Percentiles rank a stretch among this genome's conserved stretches.
phyloP scores from a whole-genome alignment of 1,140 invertebrate genomes.

The Drosophila ercepeae region DNA sequence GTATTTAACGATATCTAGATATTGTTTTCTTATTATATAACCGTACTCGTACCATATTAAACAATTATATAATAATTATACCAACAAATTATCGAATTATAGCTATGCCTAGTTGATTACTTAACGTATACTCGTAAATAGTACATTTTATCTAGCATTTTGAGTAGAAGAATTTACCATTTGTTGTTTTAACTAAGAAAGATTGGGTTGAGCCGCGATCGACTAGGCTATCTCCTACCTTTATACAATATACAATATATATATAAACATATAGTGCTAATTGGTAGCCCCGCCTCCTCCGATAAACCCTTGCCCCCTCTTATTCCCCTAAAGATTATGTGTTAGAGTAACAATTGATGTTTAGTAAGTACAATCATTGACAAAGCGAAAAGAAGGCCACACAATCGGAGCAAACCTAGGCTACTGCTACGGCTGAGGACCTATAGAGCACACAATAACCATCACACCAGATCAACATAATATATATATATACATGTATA shows the following conservation, averaged over 20 bases:
- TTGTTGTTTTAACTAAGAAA: conserved; percentile 70
- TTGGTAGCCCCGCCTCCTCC: conserved; percentile 39
- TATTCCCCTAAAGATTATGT: conserved; percentile 27
- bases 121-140: conserved; percentile 70
- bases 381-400: conserved; percentile 5
- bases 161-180: conserved; percentile 73
- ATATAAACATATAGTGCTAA: conserved; percentile 30
- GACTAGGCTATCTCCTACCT: conserved; percentile 30
- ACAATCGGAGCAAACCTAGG: conserved; percentile 43
- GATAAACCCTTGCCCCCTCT: conserved; percentile 4
- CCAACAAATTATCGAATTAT: conserved; percentile 48
- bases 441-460: conserved; percentile 68
- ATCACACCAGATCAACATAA: conserved; percentile 45
- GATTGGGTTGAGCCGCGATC: conserved; percentile 46
- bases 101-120: conserved; percentile 75
- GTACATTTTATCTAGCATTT: conserved; percentile 76
- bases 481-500: conserved; percentile 24
- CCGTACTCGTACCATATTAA: conserved; percentile 45
- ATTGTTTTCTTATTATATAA: conserved; percentile 70
- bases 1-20: conserved; percentile 63
- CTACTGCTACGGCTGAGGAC: conserved; percentile 69
- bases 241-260: conserved; percentile 1
- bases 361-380: conserved; percentile 65
- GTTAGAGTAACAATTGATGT: conserved; percentile 58
- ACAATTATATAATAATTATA: conserved; percentile 34